Evolutionary conservation across 2,113 vertebrate genomes (phyloP).

Genomic region (Cyanoramphus novaezelandiae): DNA sequence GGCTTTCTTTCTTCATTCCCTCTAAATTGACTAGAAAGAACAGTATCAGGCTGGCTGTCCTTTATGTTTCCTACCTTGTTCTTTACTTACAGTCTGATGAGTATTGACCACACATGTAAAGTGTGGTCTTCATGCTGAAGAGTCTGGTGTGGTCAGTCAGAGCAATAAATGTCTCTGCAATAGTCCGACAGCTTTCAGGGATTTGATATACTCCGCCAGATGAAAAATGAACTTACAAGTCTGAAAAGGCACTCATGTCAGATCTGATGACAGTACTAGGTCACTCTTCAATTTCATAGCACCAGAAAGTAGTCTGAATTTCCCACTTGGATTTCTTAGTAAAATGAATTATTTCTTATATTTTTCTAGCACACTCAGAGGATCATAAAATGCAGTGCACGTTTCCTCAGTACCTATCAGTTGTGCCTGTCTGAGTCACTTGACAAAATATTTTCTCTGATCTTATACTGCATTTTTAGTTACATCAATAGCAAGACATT

Average conservation of each 20-base stretch:
- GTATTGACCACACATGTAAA: neutral
- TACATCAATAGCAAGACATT: conserved; percentile 8
- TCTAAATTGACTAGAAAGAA: neutral
- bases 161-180: neutral
- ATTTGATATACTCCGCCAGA: neutral
- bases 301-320: neutral
- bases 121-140: neutral
- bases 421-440: conserved; percentile 45
- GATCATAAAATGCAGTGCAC: conserved; percentile 15
- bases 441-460: conserved; percentile 60
- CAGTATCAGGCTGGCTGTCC: neutral
- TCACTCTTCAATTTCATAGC: neutral
- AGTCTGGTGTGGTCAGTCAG: neutral
- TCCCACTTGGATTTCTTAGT: conserved; percentile 1
- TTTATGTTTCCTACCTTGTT: neutral
- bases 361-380: neutral
- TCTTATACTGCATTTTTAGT: conserved; percentile 27
- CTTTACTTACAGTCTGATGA: neutral
- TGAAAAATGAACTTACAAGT: conserved; percentile 25
- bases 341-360: conserved; percentile 3
- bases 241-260: conserved; percentile 26
- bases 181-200: conserved; percentile 6
- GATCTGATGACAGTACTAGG: conserved; percentile 27
- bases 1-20: neutral
- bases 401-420: conserved; percentile 22